Evolutionary conservation across 2,113 vertebrate genomes (phyloP).

Genomic region (Rhinolophus sinicus): DNA sequence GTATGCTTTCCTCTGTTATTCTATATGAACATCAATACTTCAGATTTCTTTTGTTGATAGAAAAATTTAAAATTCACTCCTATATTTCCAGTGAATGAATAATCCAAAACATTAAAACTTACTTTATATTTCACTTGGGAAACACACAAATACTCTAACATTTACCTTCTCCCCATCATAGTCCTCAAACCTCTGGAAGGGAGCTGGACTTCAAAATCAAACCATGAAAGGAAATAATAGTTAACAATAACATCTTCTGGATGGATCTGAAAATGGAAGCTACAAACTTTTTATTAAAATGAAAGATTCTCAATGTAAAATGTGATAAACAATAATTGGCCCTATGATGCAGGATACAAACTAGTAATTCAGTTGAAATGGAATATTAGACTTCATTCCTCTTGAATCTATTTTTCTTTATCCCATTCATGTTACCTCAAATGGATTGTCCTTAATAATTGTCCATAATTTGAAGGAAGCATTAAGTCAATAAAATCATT

Average conservation of each 20-base stretch:
- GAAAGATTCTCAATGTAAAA: slow-evolving; percentile 50
- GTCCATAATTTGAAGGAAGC: background rate
- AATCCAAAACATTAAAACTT: slow-evolving; percentile 51
- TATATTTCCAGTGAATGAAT: slow-evolving; percentile 5
- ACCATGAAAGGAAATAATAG: slow-evolving; percentile 47
- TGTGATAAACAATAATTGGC: background rate
- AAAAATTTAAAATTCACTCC: slow-evolving; percentile 43
- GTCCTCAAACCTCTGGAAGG: slow-evolving; percentile 36
- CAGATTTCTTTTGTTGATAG: slow-evolving; percentile 60
- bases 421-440: slow-evolving; percentile 17
- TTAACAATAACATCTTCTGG: slow-evolving; percentile 15
- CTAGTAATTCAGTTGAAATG: slow-evolving; percentile 55
- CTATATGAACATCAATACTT: background rate
- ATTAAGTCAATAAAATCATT: slow-evolving; percentile 44
- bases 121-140: slow-evolving; percentile 60
- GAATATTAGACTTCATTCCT: slow-evolving; percentile 8
- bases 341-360: background rate
- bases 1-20: background rate
- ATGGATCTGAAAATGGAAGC: slow-evolving; percentile 61
- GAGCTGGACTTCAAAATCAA: background rate
- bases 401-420: slow-evolving; percentile 11
- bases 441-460: background rate
- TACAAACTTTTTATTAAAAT: slow-evolving; percentile 51
- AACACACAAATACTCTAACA: slow-evolving; percentile 45
- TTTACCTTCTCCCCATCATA: slow-evolving; percentile 38